phyloP scores from a whole-genome alignment of 1,140 invertebrate genomes.

The Drosophila kurseongensis region DNA sequence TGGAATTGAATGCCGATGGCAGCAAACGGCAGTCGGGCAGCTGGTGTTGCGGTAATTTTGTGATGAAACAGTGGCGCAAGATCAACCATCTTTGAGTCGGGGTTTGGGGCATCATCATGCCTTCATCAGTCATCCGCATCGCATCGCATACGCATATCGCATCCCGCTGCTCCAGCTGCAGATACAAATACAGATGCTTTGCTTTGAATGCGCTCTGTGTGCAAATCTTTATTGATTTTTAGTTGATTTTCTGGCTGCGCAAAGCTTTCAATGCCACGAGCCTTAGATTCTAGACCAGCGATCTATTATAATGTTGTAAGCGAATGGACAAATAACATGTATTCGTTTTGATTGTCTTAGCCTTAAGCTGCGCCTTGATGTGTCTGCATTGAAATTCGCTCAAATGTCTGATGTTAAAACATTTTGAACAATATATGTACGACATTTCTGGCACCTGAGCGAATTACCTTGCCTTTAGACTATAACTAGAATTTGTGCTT shows the following conservation, averaged over 20 bases:
- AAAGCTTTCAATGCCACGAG: constrained; percentile 52
- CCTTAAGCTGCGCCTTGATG: constrained; percentile 47
- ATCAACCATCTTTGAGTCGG: constrained; percentile 85
- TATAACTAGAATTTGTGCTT: constrained; percentile 35
- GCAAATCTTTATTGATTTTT: constrained; percentile 42
- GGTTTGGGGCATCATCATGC: constrained; percentile 32
- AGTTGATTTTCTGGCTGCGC: constrained; percentile 59
- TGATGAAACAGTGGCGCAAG: constrained; percentile 86
- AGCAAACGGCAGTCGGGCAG: constrained; percentile 83
- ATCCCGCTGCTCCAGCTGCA: constrained; percentile 51
- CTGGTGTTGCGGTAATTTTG: constrained; percentile 87
- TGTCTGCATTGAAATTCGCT: constrained; percentile 4
- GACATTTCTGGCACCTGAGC: not conserved
- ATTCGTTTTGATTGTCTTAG: constrained; percentile 24
- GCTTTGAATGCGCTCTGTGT: constrained; percentile 68
- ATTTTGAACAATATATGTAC: not conserved
- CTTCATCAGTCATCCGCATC: constrained; percentile 46
- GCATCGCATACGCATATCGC: constrained; percentile 38
- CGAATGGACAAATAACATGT: constrained; percentile 40
- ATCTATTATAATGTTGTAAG: constrained; percentile 18
- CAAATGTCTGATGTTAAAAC: not conserved
- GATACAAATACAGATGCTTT: constrained; percentile 42
- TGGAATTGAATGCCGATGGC: constrained; percentile 64
- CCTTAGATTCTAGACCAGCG: constrained; percentile 48
- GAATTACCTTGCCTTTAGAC: constrained; percentile 7